phyloP scores from a whole-genome alignment of 2,797 vertebrate species.

The Microtus obscurus region DNA sequence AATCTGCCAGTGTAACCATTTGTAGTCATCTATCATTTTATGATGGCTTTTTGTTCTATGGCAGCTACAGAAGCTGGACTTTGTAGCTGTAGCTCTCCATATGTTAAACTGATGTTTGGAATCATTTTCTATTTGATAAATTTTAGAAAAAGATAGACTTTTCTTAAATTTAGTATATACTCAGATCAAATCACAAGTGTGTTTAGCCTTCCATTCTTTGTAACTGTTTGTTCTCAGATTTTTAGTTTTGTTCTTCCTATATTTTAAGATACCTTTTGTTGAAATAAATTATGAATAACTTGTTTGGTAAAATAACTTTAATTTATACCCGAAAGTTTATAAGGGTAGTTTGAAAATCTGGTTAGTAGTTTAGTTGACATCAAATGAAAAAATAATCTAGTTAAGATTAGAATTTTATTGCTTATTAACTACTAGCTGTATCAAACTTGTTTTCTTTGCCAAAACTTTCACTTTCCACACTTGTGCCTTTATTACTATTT shows the following conservation, averaged over 20 bases:
- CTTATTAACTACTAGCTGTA: neutral
- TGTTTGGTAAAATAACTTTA: neutral
- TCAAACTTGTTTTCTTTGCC: neutral
- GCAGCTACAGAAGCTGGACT: neutral
- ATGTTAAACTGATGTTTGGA: neutral
- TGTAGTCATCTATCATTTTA: neutral
- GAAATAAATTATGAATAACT: neutral
- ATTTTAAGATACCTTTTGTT: neutral
- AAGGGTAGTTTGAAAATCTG: neutral
- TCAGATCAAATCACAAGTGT: neutral
- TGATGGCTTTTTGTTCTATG: neutral
- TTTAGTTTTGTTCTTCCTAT: neutral
- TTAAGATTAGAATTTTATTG: too few relatives aligned
- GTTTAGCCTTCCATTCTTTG: neutral
- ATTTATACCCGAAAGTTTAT: neutral
- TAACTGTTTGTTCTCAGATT: neutral
- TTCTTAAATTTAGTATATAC: too few relatives aligned
- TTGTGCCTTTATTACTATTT: neutral
- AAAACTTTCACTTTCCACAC: too few relatives aligned
- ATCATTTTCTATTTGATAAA: neutral
- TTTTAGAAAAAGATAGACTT: neutral
- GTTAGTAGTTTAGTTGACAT: neutral
- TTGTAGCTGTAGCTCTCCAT: neutral
- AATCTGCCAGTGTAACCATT: neutral
- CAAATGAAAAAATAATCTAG: too few relatives aligned